Conservation (phyloP, 2,888 invertebrate genomes). For the Eulithis testata region DNA sequence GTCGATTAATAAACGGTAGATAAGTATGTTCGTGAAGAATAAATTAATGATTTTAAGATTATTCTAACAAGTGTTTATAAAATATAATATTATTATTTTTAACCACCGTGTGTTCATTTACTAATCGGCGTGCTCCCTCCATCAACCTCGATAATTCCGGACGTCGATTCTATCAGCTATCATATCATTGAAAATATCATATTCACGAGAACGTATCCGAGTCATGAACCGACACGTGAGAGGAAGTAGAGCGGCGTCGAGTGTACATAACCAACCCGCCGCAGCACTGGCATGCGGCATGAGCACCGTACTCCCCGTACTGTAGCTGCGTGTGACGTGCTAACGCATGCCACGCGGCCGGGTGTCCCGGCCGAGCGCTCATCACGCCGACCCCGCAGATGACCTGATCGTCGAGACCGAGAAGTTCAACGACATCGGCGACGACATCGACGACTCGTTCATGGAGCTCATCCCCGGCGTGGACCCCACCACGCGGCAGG, state of each 20-base stretch:
- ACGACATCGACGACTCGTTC: constrained; percentile 97
- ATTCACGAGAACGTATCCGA: constrained; percentile 20
- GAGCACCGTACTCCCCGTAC: constrained; percentile 46
- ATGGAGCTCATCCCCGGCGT: constrained; percentile 90
- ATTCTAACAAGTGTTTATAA: constrained; percentile 85
- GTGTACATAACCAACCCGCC: constrained; percentile 55
- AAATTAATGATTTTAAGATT: constrained; percentile 84
- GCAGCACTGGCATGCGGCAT: constrained; percentile 59
- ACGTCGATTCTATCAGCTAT: constrained; percentile 81
- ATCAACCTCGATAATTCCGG: constrained; percentile 55
- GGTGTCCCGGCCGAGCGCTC: constrained; percentile 28
- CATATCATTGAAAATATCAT: constrained; percentile 49
- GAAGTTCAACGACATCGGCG: constrained; percentile 95
- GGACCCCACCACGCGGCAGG: constrained; percentile 71
- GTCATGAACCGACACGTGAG: constrained; percentile 4
- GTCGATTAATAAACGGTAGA: constrained; percentile 76
- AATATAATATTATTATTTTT: constrained; percentile 85
- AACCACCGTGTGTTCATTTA: constrained; percentile 76
- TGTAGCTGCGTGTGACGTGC: constrained; percentile 49
- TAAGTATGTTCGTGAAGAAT: constrained; percentile 83
- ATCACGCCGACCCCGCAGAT: constrained; percentile 85
- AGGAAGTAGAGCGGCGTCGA: constrained; percentile 34
- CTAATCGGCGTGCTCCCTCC: constrained; percentile 68
- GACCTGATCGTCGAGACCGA: constrained; percentile 95
- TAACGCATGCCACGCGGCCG: constrained; percentile 54